Evolutionary conservation across 1,140 invertebrate genomes (phyloP).

Genomic region (Zaprionus ghesquierei): DNA sequence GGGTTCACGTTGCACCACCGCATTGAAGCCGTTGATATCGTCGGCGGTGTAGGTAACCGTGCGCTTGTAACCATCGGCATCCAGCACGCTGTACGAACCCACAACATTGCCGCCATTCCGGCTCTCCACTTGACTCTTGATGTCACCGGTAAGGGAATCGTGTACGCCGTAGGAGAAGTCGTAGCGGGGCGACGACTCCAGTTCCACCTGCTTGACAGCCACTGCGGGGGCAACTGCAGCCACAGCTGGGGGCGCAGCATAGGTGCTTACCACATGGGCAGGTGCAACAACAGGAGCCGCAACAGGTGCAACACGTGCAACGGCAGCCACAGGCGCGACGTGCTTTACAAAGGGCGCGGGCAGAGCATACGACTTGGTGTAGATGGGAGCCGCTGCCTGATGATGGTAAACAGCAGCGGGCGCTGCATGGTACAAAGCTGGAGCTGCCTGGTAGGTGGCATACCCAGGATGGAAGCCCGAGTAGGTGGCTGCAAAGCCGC

Average conservation of each 20-base stretch:
- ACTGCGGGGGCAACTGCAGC: slow-evolving; percentile 36
- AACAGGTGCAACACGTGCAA: slow-evolving; percentile 18
- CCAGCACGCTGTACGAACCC: slow-evolving; percentile 84
- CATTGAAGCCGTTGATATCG: slow-evolving; percentile 84
- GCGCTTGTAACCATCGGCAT: slow-evolving; percentile 85
- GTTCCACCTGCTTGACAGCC: slow-evolving; percentile 65
- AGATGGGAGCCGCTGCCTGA: slow-evolving; percentile 42
- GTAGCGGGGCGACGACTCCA: slow-evolving; percentile 81
- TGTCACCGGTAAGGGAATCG: slow-evolving; percentile 85
- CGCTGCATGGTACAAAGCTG: slow-evolving; percentile 61
- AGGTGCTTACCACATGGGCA: slow-evolving; percentile 25
- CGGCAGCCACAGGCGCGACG: slow-evolving; percentile 29
- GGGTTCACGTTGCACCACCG: slow-evolving; percentile 83
- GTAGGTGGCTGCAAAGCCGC: slow-evolving; percentile 72
- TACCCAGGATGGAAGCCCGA: slow-evolving; percentile 62
- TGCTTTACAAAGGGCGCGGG: slow-evolving; percentile 47
- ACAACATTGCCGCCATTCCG: slow-evolving; percentile 84
- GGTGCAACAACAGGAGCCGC: not conserved
- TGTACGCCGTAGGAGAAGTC: slow-evolving; percentile 84
- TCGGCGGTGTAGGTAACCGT: slow-evolving; percentile 85
- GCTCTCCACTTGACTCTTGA: slow-evolving; percentile 85
- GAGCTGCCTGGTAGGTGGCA: slow-evolving; percentile 55
- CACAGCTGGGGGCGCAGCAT: slow-evolving; percentile 26
- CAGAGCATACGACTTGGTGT: slow-evolving; percentile 53
- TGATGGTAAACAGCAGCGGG: slow-evolving; percentile 61